Evolutionary conservation across 2,797 vertebrate genomes (phyloP), one percentile per base, ranked within the genome.

Genomic region (Hypotaenidia philippensis): DNA sequence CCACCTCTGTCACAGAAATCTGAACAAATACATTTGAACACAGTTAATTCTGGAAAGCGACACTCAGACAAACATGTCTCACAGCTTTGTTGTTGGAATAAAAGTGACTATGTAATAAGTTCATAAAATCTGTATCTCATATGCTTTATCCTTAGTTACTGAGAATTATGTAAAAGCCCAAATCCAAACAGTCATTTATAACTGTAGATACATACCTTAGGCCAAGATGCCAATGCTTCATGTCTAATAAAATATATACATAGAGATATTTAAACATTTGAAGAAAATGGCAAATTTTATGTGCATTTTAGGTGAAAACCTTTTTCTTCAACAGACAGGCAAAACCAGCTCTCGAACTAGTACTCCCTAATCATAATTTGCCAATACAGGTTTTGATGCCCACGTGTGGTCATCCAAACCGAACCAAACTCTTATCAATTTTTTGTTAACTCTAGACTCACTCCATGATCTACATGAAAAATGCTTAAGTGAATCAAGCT

Each of bases 21-120:
- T 49, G 70, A 95, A 90, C 83, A 95, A 94, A 84, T 55, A 50
- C n/a, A 84, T 84, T 61, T 82, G 80, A 91, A 90, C 76, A 84
- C 20, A 70, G 17, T 61, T 87, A 83, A 90, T 87, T 95, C 83
- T 91, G 91, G 94, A 90, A 70, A 80, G 45, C 61, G 68, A 23
- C 13, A 31, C 38, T 75, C 45, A 31, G 52, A 78, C 68, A 93
- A 91, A 90, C 15, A 15, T 9, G 12, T 77, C 55, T 94, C 85
- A 63, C 36, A 76, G 77, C 45, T 76, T 91, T 78, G 40, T 31
- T 91, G 52, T 13, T 84, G 61, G 70, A 88, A 90, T 90, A 84
- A 72, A 96, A 94, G 68, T 79, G 85, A 64, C 63, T 84, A 26
- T 15, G 59, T 40, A 90, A 72, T 87, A 86, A 93, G 40, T 64